Percentiles rank a stretch among this genome's conserved stretches.
These are phyloP conservation scores for Rhynchonema sp. DNA, from an alignment of 2,888 invertebrate species.

Conservation along the genomic window DNA sequence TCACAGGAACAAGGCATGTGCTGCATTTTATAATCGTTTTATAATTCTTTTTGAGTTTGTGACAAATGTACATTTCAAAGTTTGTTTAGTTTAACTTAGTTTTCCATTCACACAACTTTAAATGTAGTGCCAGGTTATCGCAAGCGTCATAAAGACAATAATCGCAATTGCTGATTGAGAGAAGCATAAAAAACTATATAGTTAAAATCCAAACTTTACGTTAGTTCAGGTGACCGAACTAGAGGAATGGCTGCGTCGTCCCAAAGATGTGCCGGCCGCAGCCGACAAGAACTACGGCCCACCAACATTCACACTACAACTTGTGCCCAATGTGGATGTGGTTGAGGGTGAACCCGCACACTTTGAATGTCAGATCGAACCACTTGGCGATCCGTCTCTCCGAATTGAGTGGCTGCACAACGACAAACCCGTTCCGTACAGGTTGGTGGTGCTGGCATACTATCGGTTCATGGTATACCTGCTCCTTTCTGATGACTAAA, in stretches of 20 bases:
- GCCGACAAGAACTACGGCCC: conserved; percentile 34
- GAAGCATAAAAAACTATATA: no score
- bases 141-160: no score
- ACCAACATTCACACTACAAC: conserved; percentile 71
- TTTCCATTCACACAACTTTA: no score
- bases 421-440: conserved; percentile 48
- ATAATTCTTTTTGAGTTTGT: no score
- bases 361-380: conserved; percentile 77
- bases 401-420: conserved; percentile 87
- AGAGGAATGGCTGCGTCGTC: neutral
- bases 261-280: neutral
- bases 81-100: no score
- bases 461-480: no score
- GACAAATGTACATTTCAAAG: no score
- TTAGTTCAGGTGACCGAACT: neutral
- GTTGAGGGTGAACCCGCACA: conserved; percentile 89
- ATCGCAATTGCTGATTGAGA: no score
- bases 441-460: conserved; percentile 14
- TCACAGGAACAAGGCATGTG: neutral
- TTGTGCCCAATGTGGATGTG: conserved; percentile 57
- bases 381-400: conserved; percentile 64
- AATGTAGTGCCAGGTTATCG: no score
- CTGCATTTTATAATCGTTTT: neutral
- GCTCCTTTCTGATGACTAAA: no score
- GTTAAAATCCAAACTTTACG: no score